Base-by-base conservation (phyloP, 2,113 vertebrate species). In the Gallinago media region DNA sequence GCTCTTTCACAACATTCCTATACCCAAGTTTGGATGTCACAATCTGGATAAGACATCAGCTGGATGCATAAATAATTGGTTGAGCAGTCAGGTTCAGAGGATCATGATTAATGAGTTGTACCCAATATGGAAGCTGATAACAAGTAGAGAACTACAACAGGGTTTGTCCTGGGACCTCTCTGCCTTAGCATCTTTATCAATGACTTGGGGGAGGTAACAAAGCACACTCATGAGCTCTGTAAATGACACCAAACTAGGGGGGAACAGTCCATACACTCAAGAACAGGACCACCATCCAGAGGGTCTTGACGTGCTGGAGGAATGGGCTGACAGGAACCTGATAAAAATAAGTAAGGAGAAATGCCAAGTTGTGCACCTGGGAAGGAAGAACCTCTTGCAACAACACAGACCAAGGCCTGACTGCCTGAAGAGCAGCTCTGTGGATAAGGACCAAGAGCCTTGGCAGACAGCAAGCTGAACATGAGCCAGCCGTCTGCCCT, bases 101-200 rank as follows among this genome's bases (percentile, higher is more conserved):
- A 34, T 44, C 0, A 0, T 29, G 26, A 76, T 72, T 34, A 12
- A 55, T 1, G 3, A 70, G 29, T 0, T 55, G 67, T 3, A 29
- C 10, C 22, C 58, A 29, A 32, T 12, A 12, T 4, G 2, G n/a
- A 44, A 75, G 75, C 25, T 74, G 67, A 52, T 5, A 81, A 59
- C 58, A 44, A 55, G 46, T 1, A 42, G 36, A 47, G 25, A 81
- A 70, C 26, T 12, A 5, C 2, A 23, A 11, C 0, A 0, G 40
- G 63, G 13, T 15, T 49, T 31, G 38, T 23, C 34, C 74, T 47
- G 34, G 42, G 34, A 40, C 31, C 10, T 0, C 3, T 20, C 20
- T 23, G 4, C 47, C 44, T 46, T 27, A 17, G 21, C 34, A 11
- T 6, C 10, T 11, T 23, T 1, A 58, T 3, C 23, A 7, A 56